Evolutionary conservation across 2,797 vertebrate genomes (phyloP).

Genomic region (Ctenosaura bakeri): DNA sequence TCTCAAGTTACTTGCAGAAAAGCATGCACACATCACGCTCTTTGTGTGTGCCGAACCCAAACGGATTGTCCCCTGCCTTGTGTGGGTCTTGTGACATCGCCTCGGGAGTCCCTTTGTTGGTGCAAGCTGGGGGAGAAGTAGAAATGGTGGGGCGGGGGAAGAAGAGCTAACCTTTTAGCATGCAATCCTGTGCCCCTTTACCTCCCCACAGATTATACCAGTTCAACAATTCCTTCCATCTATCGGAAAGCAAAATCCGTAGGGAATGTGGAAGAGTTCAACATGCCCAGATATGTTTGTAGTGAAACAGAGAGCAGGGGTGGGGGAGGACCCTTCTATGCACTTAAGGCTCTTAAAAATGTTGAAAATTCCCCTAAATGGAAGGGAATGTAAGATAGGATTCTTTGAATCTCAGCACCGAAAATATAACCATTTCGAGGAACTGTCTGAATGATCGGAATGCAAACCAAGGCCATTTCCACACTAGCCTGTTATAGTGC

Average conservation of each 20-base stretch:
- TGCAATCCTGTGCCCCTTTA: no score
- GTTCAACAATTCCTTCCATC: neutral
- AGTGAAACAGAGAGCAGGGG: neutral
- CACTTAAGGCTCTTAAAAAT: neutral
- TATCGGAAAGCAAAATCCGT: no score
- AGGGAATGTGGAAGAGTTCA: no score
- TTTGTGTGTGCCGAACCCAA: no score
- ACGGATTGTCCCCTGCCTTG: neutral
- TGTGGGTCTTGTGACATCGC: neutral
- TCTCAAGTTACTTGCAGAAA: no score
- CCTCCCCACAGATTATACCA: neutral
- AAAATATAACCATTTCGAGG: neutral
- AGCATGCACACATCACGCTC: neutral
- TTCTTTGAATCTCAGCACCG: neutral
- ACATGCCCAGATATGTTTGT: no score
- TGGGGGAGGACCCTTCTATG: no score
- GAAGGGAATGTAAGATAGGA: neutral
- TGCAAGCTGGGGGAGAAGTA: neutral
- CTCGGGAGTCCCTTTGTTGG: neutral
- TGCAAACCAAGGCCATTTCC: neutral
- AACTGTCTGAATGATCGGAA: neutral
- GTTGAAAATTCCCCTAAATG: neutral
- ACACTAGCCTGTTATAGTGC: no score
- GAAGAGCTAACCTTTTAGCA: neutral
- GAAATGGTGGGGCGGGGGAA: rapidly evolving